Evolutionary conservation across 2,888 invertebrate genomes (phyloP).

Genomic region (Nomada lathburiana): DNA sequence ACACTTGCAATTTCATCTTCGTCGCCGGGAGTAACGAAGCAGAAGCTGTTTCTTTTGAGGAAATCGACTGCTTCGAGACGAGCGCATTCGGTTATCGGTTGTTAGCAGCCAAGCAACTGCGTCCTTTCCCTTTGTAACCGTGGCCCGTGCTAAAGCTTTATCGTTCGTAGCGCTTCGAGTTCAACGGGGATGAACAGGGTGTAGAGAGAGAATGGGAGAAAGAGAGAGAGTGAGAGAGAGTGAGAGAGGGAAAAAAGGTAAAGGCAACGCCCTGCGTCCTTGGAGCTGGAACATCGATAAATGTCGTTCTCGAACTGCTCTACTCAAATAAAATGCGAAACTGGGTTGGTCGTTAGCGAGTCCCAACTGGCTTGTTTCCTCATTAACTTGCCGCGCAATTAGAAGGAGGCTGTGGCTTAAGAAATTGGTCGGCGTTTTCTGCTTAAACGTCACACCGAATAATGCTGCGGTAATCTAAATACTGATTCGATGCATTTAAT

Average conservation of each 20-base stretch:
- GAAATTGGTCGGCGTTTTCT: neutral
- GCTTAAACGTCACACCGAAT: constrained; percentile 4
- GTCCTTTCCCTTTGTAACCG: constrained; percentile 51
- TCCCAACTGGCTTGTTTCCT: constrained; percentile 48
- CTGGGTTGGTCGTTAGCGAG: constrained; percentile 62
- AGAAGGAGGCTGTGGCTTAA: constrained; percentile 30
- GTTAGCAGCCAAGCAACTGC: constrained; percentile 34
- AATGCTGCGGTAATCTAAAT: neutral
- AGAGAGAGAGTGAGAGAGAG: too few species aligned
- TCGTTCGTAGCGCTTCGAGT: constrained; percentile 42
- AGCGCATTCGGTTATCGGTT: constrained; percentile 29
- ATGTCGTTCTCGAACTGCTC: constrained; percentile 61
- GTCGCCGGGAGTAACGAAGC: neutral
- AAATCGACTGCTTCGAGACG: constrained; percentile 19
- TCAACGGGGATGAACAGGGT: constrained; percentile 34
- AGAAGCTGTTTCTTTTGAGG: constrained; percentile 20
- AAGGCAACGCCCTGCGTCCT: constrained; percentile 68
- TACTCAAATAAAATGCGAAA: constrained; percentile 68
- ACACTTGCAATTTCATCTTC: neutral
- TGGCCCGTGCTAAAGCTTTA: constrained; percentile 38
- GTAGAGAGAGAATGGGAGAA: too few species aligned
- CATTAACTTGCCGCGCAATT: constrained; percentile 48
- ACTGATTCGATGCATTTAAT: neutral
- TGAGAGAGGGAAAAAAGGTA: constrained; percentile 35
- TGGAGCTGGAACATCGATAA: constrained; percentile 66